These are phyloP conservation scores for Spea multiplicata DNA, from an alignment of 2,113 vertebrate genomes.

Conservation along the genomic window DNA sequence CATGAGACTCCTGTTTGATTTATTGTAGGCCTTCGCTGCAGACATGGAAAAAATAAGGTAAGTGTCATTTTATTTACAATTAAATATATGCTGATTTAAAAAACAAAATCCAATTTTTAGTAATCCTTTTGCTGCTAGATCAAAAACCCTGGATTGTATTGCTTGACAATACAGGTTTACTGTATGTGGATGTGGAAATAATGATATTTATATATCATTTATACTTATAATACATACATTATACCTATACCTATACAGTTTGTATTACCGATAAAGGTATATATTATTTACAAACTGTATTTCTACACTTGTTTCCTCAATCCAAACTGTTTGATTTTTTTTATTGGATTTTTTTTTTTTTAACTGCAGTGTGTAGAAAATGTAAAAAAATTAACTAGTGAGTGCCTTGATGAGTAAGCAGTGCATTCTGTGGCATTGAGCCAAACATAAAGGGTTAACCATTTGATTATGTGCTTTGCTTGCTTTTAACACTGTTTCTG, in stretches of 20 bases:
- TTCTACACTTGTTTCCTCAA: no score
- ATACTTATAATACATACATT: no score
- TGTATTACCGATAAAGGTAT: no score
- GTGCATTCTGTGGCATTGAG: not conserved
- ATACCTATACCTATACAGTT: no score
- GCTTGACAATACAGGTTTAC: slow-evolving; percentile 3
- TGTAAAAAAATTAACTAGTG: no score
- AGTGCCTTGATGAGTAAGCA: not conserved
- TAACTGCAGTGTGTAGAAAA: not conserved
- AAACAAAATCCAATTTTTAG: not conserved
- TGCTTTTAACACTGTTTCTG: slow-evolving; percentile 51
- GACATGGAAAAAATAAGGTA: slow-evolving; percentile 85
- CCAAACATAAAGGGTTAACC: slow-evolving; percentile 52
- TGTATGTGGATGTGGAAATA: not conserved
- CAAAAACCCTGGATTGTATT: not conserved
- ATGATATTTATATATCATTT: no score
- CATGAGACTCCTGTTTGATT: slow-evolving; percentile 69
- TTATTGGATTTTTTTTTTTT: no score
- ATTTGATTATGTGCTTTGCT: slow-evolving; percentile 59
- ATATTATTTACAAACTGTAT: no score
- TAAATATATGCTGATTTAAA: not conserved
- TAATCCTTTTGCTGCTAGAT: not conserved
- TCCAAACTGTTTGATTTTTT: no score
- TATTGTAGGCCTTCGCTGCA: slow-evolving; percentile 77
- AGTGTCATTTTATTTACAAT: slow-evolving; percentile 63